phyloP scores from a whole-genome alignment of 2,797 vertebrate species.

The Microctenopoma stevenorrisi region DNA sequence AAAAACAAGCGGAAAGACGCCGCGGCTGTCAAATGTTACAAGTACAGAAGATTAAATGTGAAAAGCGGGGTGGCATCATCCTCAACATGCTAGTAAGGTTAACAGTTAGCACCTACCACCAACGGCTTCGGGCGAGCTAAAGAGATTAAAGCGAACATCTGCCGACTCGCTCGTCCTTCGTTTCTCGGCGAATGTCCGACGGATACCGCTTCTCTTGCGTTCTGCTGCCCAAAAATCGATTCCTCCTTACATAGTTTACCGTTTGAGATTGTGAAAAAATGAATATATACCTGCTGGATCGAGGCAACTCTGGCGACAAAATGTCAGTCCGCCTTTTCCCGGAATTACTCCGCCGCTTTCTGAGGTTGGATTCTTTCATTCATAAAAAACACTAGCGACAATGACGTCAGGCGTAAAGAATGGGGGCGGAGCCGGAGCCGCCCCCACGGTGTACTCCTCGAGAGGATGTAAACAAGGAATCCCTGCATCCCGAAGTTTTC shows the following conservation, averaged over 20 bases:
- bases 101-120: constrained; percentile 77
- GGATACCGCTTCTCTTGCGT: constrained; percentile 28
- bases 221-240: neutral
- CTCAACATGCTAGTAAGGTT: constrained; percentile 69
- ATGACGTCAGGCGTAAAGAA: constrained; percentile 90
- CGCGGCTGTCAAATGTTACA: neutral
- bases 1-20: fast-evolving
- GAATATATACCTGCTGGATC: constrained; percentile 65
- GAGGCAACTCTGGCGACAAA: constrained; percentile 80
- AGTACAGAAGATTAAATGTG: neutral
- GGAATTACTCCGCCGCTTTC: constrained; percentile 93
- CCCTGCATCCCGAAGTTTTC: constrained; percentile 73
- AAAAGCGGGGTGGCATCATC: constrained; percentile 22
- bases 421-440: constrained; percentile 82
- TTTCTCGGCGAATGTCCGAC: constrained; percentile 31
- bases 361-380: constrained; percentile 97
- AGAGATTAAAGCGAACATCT: constrained; percentile 77
- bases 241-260: neutral
- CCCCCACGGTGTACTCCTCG: constrained; percentile 76
- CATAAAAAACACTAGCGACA: constrained; percentile 97
- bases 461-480: constrained; percentile 83
- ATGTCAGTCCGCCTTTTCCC: constrained; percentile 92
- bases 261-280: constrained; percentile 17
- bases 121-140: constrained; percentile 64
- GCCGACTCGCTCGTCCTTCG: constrained; percentile 74